Percentiles rank a stretch among this genome's conserved stretches.
Evolutionary conservation across 2,888 invertebrate genomes (phyloP).

Genomic region (Lycophotia porphyrea): DNA sequence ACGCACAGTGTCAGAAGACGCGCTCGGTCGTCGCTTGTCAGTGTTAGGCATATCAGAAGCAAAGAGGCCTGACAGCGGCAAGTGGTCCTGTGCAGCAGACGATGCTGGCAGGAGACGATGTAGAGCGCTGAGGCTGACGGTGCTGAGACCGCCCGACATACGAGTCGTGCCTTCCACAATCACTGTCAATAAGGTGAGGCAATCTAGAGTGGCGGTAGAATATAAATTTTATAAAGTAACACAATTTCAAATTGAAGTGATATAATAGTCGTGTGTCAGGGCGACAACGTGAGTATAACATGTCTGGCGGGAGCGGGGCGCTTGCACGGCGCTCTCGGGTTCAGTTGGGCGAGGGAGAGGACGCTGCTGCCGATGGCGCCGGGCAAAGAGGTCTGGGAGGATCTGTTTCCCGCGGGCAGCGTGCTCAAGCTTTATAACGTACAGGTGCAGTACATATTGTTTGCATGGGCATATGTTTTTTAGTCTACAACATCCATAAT

Average conservation of each 20-base stretch:
- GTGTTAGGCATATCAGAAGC: constrained; percentile 94
- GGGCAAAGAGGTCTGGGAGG: constrained; percentile 95
- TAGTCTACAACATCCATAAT: background rate
- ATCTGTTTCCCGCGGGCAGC: constrained; percentile 95
- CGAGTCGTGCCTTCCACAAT: constrained; percentile 92
- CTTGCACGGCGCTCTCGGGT: constrained; percentile 92
- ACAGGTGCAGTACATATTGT: constrained; percentile 88
- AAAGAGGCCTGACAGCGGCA: constrained; percentile 93
- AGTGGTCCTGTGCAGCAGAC: constrained; percentile 94
- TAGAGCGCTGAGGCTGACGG: constrained; percentile 91
- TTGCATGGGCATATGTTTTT: background rate
- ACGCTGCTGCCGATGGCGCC: constrained; percentile 93
- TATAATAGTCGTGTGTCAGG: constrained; percentile 81
- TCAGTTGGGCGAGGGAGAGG: constrained; percentile 95
- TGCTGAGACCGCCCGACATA: constrained; percentile 91
- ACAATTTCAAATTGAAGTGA: background rate
- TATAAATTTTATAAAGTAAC: background rate
- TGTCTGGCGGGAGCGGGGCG: constrained; percentile 92
- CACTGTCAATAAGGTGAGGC: constrained; percentile 92
- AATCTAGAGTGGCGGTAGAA: background rate
- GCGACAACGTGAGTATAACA: constrained; percentile 92
- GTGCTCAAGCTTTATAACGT: constrained; percentile 94
- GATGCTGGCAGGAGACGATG: constrained; percentile 93
- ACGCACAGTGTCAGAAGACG: constrained; percentile 90
- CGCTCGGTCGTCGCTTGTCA: constrained; percentile 90